A percentile compares a stretch with the other conserved stretches of the same genome.
These are phyloP conservation scores for Eristalis tenax DNA, from an alignment of 2,888 invertebrate genomes.

Conservation along the genomic window DNA sequence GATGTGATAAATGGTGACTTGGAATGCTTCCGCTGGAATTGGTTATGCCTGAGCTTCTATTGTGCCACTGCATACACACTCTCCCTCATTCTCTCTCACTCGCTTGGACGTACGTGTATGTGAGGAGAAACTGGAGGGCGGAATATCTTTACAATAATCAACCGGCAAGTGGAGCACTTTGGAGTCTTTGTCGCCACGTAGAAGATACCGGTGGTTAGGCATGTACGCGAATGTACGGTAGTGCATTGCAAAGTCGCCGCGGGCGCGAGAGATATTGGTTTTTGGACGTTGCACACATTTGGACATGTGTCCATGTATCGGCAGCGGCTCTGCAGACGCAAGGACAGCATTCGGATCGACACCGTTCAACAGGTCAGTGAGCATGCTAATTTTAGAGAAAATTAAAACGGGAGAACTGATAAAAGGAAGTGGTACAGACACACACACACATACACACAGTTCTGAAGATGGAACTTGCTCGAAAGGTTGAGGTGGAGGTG, in stretches of 20 bases:
- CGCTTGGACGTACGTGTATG: background rate
- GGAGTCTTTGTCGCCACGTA: slow-evolving; percentile 59
- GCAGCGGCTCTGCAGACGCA: slow-evolving; percentile 16
- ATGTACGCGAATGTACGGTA: slow-evolving; percentile 44
- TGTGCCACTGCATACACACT: slow-evolving; percentile 34
- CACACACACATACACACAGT: background rate
- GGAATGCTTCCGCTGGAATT: slow-evolving; percentile 72
- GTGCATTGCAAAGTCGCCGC: slow-evolving; percentile 11
- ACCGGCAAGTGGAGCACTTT: slow-evolving; percentile 69
- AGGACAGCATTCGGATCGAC: slow-evolving; percentile 45
- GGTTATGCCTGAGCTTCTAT: slow-evolving; percentile 68
- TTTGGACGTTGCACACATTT: slow-evolving; percentile 30
- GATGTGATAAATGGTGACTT: slow-evolving; percentile 72
- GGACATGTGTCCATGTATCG: slow-evolving; percentile 65
- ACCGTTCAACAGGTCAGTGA: slow-evolving; percentile 64
- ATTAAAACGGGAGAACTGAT: slow-evolving; percentile 49
- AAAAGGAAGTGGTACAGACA: slow-evolving; percentile 9
- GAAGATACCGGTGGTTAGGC: slow-evolving; percentile 36
- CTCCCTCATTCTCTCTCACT: background rate
- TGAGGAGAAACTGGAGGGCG: slow-evolving; percentile 45
- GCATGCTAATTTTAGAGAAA: slow-evolving; percentile 59
- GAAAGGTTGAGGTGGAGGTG: background rate
- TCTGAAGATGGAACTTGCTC: background rate
- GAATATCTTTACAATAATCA: slow-evolving; percentile 71
- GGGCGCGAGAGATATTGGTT: slow-evolving; percentile 40